Base-by-base conservation (phyloP, 2,113 vertebrate species). In the Anarrhichthys ocellatus region DNA sequence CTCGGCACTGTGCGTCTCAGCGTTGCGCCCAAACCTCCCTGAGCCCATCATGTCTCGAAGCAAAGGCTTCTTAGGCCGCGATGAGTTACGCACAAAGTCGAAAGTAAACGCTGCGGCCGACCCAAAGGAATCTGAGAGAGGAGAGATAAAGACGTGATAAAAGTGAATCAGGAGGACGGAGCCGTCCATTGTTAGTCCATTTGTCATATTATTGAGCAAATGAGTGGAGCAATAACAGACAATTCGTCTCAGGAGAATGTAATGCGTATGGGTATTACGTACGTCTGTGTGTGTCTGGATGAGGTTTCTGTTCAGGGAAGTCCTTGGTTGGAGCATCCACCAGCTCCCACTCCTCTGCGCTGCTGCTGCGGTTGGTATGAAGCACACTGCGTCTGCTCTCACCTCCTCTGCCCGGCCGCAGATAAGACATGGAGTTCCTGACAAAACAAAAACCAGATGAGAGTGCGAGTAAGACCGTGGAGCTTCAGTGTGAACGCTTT, bases 291-390 rank as follows among this genome's bases (percentile, higher is more conserved):
- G 92, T 80, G 73, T 97, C 96, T 8, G 91, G 78, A 18, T 90
- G 64, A 29, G 84, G 87, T 73, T 96, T 98, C 63, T 95, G 95
- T 65, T 99, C 98, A 59, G 96, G 90, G 83, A 96, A 87, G 75
- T 99, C 97, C 56, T 96, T 99, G 7, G 93, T 87, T 10, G 95
- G 95, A 58, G 96, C 94, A 17, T 99, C 97, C 81, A 99, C 85
- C 72, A 99, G 87, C 84, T 99, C 98, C 98, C 98, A 99, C 32
- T 99, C 98, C n/a, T 99, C 98, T 2, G 86, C 27, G 10, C n/a
- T 87, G 9, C 6, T 95, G 79, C 17, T 84, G 6, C 8, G 95
- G 77, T 22, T 24, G 36, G 97, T 97, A 62, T 99, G 99, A 93
- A 99, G 99, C 13, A 98, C 24, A 1, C 97, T 99, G 86, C 87